Evolutionary conservation across 2,797 vertebrate genomes (phyloP), one percentile per base, ranked within the genome.

Genomic region (Cygnus olor): DNA sequence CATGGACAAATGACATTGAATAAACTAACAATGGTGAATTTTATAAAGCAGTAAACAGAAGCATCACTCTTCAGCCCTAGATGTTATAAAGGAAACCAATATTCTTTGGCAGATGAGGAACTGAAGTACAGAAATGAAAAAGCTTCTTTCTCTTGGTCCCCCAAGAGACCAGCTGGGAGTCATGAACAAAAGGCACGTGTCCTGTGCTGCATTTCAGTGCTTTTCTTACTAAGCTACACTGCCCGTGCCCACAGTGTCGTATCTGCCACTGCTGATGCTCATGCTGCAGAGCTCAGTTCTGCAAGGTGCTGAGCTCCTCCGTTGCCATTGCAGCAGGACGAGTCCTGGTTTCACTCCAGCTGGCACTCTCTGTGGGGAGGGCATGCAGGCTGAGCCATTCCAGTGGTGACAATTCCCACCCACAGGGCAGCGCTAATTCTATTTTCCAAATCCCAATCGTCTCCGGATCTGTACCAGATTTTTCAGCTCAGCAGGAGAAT

Each of bases 1-100:
- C 18, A 57, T 36, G 82, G 51, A 70, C 51, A 92, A 92, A 72
- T 65, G 40, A 72, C 66, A 85, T 20, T 65, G 72, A 93, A 78
- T 80, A 71, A 77, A 53, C 42, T 89, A 82, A 87, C 20, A 82
- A 36, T 34, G 42, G 65, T 40, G 76, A 36, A 71, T 91, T 86
- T 93, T 77, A 65, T 70, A 69, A 36, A 80, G 44, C 45, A 85
- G 49, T 57, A 95, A 93, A 94, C 3, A 83, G 70, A 24, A 91
- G 24, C 49, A 86, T 91, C 47, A 34, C 40, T 90, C 85, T 80
- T 76, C 82, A 89, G 66, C n/a, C 49, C 6, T 1, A 12, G 34
- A 32, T 69, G 80, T 79, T 84, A 82, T 57, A 68, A 84, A 88
- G 79, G 64, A 82, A 95, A 74, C 32, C 16, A 36, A 22, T 58